Evolutionary conservation across 2,113 vertebrate genomes (phyloP).

Genomic region (Pelusios castaneus): DNA sequence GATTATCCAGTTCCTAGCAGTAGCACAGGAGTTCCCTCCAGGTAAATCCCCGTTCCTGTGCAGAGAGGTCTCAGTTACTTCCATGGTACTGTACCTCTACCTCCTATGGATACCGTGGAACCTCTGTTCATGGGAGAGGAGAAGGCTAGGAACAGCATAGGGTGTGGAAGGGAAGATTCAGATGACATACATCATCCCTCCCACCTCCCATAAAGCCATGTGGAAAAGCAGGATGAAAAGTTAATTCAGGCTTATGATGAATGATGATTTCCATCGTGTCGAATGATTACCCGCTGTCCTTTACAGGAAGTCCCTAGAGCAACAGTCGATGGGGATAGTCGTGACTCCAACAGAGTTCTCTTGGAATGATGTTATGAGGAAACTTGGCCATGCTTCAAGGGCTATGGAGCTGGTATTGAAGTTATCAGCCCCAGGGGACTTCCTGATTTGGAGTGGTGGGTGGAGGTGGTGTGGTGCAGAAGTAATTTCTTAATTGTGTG

Average conservation of each 20-base stretch:
- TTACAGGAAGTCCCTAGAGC: not conserved
- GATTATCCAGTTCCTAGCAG: constrained; percentile 45
- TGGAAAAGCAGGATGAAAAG: not conserved
- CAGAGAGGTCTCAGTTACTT: not conserved
- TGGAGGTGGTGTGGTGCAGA: not conserved
- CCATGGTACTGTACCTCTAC: accelerated
- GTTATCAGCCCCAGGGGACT: not conserved
- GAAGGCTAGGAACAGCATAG: not conserved
- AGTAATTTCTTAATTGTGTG: not conserved
- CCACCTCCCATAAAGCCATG: not conserved
- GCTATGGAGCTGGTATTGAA: not conserved
- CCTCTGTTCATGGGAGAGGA: not conserved
- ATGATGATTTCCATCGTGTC: not conserved
- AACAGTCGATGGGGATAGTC: not conserved
- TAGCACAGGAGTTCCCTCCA: not conserved
- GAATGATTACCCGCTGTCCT: not conserved
- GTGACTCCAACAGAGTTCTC: accelerated
- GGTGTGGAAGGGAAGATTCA: not conserved
- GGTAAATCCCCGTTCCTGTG: not conserved
- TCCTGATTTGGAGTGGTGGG: not conserved
- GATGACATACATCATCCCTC: accelerated
- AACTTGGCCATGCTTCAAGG: not conserved
- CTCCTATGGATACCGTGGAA: not conserved
- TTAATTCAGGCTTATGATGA: accelerated
- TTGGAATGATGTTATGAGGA: not conserved